phyloP scores from a whole-genome alignment of 2,113 vertebrate genomes.

The Hydrochoerus hydrochaeris region DNA sequence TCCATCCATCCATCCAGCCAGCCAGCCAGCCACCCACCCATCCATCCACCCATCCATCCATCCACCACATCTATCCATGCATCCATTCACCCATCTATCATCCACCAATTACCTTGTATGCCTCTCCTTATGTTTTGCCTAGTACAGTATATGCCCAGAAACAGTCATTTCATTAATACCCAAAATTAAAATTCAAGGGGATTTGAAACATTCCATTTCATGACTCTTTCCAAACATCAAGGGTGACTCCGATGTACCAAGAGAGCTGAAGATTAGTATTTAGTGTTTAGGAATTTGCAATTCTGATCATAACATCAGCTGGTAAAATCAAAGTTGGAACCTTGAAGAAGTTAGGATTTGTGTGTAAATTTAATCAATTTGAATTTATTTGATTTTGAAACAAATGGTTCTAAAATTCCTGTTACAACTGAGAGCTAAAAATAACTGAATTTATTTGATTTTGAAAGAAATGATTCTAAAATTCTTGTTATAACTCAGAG shows the following conservation, averaged over 20 bases:
- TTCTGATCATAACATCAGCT: background rate
- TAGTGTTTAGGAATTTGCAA: background rate
- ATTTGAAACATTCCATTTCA: constrained; percentile 37
- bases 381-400: constrained; percentile 50
- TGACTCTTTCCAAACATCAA: background rate
- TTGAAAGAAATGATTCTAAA: constrained; percentile 54
- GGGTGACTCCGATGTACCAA: background rate
- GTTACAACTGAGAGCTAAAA: constrained; percentile 43
- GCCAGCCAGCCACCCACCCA: background rate
- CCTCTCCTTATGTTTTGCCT: background rate
- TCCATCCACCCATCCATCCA: background rate
- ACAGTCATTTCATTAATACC: background rate
- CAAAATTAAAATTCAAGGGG: background rate
- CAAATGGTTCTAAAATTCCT: constrained; percentile 35
- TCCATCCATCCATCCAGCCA: background rate
- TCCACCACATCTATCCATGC: background rate
- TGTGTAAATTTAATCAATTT: constrained; percentile 11
- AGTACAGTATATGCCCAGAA: background rate
- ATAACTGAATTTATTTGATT: constrained; percentile 23
- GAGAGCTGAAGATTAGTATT: background rate
- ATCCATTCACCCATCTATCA: background rate
- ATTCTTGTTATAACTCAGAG: background rate
- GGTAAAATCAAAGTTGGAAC: constrained; percentile 29
- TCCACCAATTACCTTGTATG: background rate
- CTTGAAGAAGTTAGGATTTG: background rate